Evolutionary conservation across 1,140 invertebrate genomes (phyloP), one percentile per base, ranked within the genome.

Genomic region (Trichogramma pretiosum): DNA sequence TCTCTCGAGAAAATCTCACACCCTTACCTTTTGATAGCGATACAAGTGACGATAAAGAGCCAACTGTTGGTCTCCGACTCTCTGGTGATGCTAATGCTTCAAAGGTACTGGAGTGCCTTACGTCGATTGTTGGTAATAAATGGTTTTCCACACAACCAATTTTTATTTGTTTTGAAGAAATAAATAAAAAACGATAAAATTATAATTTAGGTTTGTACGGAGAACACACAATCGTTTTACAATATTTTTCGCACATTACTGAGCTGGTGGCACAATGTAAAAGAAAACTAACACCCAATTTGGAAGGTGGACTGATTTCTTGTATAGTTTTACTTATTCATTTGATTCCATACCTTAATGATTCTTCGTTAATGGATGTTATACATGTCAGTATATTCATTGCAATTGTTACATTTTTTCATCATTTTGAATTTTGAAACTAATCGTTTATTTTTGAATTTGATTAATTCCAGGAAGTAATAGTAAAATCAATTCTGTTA

Each of bases 171-270:
- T n/a, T n/a, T n/a, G n/a, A n/a, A n/a, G n/a, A n/a, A n/a, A n/a
- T n/a, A n/a, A 5, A 28, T 5, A 28, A 11, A 11, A 28, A 5
- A 7, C 24, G 5, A 34, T n/a, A 34, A 14, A 34, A 13, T 5
- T 28, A 41, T 38, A 40, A 18, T 41, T 53, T 54, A 86, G 83
- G 80, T 52, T 73, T 96, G 50, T 97, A 95, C 70, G 93, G 93
- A 35, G 91, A 96, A 63, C 87, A 94, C 59, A 82, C 98, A 36
- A 87, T 98, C 54, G 75, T 97, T 26, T 72, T 93, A 26, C 95
- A 98, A 72, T 99, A 97, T 66, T 76, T 99, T 41, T 89, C 91
- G 1, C 90, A 95, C 63, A 87, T 93, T 65, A 82, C 83, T 11
- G 93, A 98, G 59, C 61, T 89, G 14, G 80, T 89, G 41, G 77